Evolutionary conservation across 1,140 invertebrate species (phyloP).

Genomic region (Zophobas morio): DNA sequence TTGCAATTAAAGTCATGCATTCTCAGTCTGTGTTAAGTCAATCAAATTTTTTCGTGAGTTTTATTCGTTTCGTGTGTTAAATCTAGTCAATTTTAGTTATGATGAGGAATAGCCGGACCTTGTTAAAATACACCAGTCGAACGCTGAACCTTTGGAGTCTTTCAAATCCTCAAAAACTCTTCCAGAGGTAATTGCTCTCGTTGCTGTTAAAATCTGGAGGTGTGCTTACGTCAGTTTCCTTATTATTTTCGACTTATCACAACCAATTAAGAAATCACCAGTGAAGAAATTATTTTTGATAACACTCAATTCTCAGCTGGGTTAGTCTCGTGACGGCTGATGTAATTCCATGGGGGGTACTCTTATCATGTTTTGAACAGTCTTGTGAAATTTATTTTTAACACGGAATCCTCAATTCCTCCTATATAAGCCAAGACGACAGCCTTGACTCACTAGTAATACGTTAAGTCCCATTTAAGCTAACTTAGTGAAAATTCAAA

Average conservation of each 20-base stretch:
- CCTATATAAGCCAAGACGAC: conserved; percentile 1
- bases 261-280: conserved; percentile 18
- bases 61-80: background rate
- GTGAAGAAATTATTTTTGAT: background rate
- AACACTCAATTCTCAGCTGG: background rate
- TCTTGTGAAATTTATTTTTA: conserved; percentile 41
- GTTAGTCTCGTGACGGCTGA: conserved; percentile 27
- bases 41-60: background rate
- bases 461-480: background rate
- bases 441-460: conserved; percentile 16
- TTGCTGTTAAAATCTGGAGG: background rate
- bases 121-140: background rate
- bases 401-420: conserved; percentile 1
- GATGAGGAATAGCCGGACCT: background rate
- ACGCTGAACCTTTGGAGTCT: background rate
- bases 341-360: conserved; percentile 35
- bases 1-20: background rate
- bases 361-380: conserved; percentile 39
- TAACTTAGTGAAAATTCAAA: conserved; percentile 9
- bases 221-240: conserved; percentile 24
- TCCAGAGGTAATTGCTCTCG: conserved; percentile 3
- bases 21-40: conserved; percentile 6
- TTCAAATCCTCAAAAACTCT: conserved; percentile 1
- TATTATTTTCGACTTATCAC: conserved; percentile 22
- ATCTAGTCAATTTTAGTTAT: conserved; percentile 6